A percentile compares a stretch with the other conserved stretches of the same genome.
phyloP scores from a whole-genome alignment of 2,797 vertebrate genomes.

The Poecilia gillii region DNA sequence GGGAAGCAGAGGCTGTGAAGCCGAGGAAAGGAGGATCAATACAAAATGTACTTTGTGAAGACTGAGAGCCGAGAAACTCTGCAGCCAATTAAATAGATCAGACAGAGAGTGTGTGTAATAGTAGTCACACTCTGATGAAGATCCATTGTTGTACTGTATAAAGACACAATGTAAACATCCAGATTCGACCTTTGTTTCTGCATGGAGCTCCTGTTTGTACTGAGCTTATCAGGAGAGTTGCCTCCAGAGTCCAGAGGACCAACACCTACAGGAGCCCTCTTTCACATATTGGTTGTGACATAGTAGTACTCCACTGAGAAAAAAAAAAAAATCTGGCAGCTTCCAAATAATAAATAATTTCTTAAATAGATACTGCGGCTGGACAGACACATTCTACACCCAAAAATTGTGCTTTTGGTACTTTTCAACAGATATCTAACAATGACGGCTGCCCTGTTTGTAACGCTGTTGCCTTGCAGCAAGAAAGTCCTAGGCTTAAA shows the following conservation, averaged over 20 bases:
- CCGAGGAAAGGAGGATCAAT: constrained; percentile 71
- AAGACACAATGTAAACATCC: constrained; percentile 25
- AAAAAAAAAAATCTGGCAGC: neutral
- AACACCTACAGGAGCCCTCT: constrained; percentile 16
- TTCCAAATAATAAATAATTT: neutral
- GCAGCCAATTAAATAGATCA: constrained; percentile 74
- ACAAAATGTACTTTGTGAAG: constrained; percentile 76
- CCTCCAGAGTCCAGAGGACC: constrained; percentile 31
- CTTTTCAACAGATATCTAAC: too few relatives aligned
- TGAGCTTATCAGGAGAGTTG: constrained; percentile 29
- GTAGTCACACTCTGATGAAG: constrained; percentile 46
- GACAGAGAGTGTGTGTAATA: constrained; percentile 26
- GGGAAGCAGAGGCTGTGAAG: constrained; percentile 71
- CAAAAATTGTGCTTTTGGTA: neutral
- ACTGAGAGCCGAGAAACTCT: constrained; percentile 68
- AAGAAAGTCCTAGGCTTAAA: too few relatives aligned
- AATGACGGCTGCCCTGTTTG: too few relatives aligned
- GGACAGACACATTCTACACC: neutral
- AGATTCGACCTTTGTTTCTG: constrained; percentile 19
- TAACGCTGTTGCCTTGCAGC: too few relatives aligned
- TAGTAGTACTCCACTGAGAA: neutral
- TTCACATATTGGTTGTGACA: constrained; percentile 17
- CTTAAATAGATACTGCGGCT: neutral
- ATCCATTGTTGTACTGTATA: constrained; percentile 47
- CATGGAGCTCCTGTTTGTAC: constrained; percentile 8